Conservation (phyloP, 1,140 invertebrate genomes). For the Temnothorax longispinosus region DNA sequence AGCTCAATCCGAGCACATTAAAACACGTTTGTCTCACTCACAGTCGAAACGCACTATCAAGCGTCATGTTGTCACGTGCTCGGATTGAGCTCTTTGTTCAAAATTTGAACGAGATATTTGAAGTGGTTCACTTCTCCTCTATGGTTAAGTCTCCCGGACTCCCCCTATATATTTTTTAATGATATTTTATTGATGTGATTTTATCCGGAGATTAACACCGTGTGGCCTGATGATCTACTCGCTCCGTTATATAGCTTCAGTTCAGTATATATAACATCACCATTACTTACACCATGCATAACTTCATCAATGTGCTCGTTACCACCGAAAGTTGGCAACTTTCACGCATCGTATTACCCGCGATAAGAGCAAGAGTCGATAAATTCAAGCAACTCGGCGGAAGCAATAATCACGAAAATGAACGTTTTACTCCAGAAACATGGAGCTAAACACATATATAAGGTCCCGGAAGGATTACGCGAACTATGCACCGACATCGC, state of each 20-base stretch:
- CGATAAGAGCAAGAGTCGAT: constrained; percentile 56
- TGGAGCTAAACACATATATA: constrained; percentile 76
- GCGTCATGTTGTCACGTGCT: no score
- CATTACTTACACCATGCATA: neutral
- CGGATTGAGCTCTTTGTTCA: no score
- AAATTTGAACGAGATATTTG: no score
- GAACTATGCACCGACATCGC: constrained; percentile 90
- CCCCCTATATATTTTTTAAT: neutral
- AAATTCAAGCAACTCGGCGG: constrained; percentile 44
- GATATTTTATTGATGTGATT: neutral
- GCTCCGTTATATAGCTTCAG: neutral
- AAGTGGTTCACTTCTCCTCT: no score
- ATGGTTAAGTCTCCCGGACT: no score
- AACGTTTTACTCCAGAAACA: constrained; percentile 77
- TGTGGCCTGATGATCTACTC: neutral
- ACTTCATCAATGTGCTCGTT: constrained; percentile 39
- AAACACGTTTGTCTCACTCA: no score
- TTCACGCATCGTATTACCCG: constrained; percentile 25
- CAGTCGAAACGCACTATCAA: no score
- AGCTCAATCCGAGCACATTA: no score
- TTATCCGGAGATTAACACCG: neutral
- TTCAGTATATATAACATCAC: neutral
- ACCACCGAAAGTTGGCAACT: constrained; percentile 46
- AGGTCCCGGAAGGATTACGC: constrained; percentile 88
- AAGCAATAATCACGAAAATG: constrained; percentile 73